Conservation (phyloP, 2,113 vertebrate species). For the Takifugu flavidus region DNA sequence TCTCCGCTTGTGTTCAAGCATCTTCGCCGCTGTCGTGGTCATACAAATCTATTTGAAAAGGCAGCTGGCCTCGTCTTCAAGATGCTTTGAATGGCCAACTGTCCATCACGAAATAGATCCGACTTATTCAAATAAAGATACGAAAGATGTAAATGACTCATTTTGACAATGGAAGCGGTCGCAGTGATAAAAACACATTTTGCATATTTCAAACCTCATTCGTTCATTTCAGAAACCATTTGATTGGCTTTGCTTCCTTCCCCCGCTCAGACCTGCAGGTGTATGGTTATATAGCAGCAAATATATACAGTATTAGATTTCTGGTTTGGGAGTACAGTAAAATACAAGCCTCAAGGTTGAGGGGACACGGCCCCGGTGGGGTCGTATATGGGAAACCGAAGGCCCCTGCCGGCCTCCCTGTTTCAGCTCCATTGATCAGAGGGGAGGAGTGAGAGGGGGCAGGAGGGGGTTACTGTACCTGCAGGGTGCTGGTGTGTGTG, state of each 20-base stretch:
- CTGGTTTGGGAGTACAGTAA: constrained; percentile 36
- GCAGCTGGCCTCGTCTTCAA: no score
- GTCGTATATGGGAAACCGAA: constrained; percentile 71
- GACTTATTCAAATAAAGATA: no score
- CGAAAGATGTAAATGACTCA: no score
- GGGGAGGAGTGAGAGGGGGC: constrained; percentile 65
- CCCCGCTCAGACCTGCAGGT: not conserved
- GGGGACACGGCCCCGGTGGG: constrained; percentile 74
- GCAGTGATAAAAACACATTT: no score
- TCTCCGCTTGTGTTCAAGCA: constrained; percentile 19
- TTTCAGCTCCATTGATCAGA: constrained; percentile 87
- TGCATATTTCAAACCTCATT: no score
- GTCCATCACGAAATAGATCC: no score
- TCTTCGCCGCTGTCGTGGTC: not conserved
- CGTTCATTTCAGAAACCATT: no score
- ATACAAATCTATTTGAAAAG: not conserved
- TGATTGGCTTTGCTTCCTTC: no score
- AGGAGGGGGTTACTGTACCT: constrained; percentile 76
- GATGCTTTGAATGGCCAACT: no score
- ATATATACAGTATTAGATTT: constrained; percentile 9
- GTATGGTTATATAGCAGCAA: not conserved
- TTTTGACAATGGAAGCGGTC: no score
- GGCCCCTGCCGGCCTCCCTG: constrained; percentile 79
- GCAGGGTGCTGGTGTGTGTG: constrained; percentile 58
- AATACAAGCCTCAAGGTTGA: constrained; percentile 1